These are phyloP conservation scores for Neotoma lepida DNA, from an alignment of 2,113 vertebrate species.

Conservation along the genomic window DNA sequence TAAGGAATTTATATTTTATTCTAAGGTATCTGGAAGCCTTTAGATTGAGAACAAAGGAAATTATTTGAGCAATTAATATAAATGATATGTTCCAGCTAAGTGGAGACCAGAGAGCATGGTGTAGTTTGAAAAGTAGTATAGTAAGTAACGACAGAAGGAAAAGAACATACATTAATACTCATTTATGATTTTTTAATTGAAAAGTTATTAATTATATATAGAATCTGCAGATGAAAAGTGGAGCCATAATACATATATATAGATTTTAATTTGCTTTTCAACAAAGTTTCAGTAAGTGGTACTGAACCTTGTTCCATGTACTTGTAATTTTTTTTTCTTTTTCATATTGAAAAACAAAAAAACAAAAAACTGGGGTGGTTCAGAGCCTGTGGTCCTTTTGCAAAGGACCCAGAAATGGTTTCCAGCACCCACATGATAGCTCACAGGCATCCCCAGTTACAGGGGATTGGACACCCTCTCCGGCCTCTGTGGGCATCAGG, in stretches of 20 bases:
- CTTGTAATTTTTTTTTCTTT: conserved; percentile 36
- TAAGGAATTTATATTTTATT: conserved; percentile 43
- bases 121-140: conserved; percentile 23
- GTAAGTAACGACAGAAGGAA: conserved; percentile 3
- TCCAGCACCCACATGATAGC: not conserved
- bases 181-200: conserved; percentile 26
- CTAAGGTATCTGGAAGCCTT: conserved; percentile 30
- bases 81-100: conserved; percentile 24
- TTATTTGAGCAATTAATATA: not conserved
- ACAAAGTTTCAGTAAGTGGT: not conserved
- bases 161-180: not conserved
- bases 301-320: conserved; percentile 41
- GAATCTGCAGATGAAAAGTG: not conserved
- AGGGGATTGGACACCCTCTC: not conserved
- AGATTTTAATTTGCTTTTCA: conserved; percentile 23
- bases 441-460: not conserved
- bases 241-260: not conserved
- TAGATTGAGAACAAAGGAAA: conserved; percentile 25
- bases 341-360: not conserved
- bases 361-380: not conserved
- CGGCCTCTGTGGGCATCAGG: not conserved
- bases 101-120: not conserved
- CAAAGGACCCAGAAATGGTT: not conserved
- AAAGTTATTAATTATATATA: conserved; percentile 21
- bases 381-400: not conserved